phyloP scores from a whole-genome alignment of 2,797 vertebrate genomes.

The Carduelis carduelis region DNA sequence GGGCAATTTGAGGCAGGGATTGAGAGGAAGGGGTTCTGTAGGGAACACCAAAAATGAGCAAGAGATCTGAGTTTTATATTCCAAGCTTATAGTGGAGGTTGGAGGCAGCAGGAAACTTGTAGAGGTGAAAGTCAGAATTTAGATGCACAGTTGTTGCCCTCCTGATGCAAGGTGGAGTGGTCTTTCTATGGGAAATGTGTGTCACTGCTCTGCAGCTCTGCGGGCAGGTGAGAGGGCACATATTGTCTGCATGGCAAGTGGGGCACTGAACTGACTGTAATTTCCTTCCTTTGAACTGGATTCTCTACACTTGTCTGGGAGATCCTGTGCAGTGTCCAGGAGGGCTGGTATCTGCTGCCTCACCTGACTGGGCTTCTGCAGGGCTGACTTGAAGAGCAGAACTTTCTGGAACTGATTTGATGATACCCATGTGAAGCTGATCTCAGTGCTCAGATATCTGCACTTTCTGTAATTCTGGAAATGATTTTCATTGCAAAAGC shows the following conservation, averaged over 20 bases:
- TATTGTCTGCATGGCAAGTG: not conserved
- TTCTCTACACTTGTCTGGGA: fast-evolving
- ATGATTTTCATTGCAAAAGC: not conserved
- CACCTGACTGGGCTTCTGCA: not conserved
- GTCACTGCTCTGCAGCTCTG: not conserved
- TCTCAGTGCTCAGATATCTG: not conserved
- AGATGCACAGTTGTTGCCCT: not conserved
- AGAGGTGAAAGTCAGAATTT: not conserved
- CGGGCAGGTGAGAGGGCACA: fast-evolving
- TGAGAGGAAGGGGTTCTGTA: not conserved
- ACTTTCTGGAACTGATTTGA: not conserved
- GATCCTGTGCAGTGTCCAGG: not conserved
- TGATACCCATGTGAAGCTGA: not conserved
- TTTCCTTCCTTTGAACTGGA: not conserved
- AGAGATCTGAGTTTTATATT: not conserved
- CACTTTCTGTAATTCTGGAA: not conserved
- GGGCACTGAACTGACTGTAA: not conserved
- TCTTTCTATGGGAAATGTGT: not conserved
- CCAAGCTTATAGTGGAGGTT: not conserved
- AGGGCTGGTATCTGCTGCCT: not conserved
- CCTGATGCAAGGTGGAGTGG: not conserved
- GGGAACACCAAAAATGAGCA: not conserved
- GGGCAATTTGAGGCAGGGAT: not conserved
- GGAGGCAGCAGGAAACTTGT: not conserved
- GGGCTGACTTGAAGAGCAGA: not conserved